Base-by-base conservation (phyloP, 2,113 vertebrate species). In the Phylloscopus trochilus region DNA sequence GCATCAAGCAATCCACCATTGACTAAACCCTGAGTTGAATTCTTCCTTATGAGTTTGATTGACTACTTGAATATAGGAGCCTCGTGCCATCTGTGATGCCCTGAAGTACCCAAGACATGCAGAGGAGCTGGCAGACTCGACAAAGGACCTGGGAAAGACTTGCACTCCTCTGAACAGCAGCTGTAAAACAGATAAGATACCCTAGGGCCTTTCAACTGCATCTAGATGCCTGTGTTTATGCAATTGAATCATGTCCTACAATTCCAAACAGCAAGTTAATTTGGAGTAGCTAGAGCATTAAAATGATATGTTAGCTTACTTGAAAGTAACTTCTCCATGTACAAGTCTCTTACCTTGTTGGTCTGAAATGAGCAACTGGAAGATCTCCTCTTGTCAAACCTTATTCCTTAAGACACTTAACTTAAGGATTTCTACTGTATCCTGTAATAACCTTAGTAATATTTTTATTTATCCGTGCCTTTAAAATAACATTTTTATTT, bases 141-240 rank as follows among this genome's bases (percentile, higher is more conserved):
- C 47, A 62, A 77, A 93, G 66, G 51, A 90, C 88, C 72, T 83
- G 63, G 56, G 60, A 90, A 94, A 89, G 53, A 77, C 79, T 66
- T 90, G 58, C 28, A 46, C 46, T 93, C 67, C 64, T 66, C 70
- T 63, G 46, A 95, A 91, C 3, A 12, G 72, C 93, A 94, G 88
- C 67, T 66, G 43, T 83, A 92, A 90, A 88, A 86, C 67, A 92
- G 21, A 76, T 37, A 88, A 86, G 59, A 93, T 82, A 83, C 92
- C 92, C 88, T 46, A 80, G 75, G 83, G 90, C 68, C 79, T 88
- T 96, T 93, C 93, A 94, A 74, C 92, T 51, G 67, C 55, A 93
- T 92, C 85, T 83, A 92, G 72, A 83, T 90, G 75, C 53, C 55
- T 43, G 75, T 88, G 72, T 74, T 96, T 86, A 96, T 59, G 88